A percentile compares a stretch with the other conserved stretches of the same genome.
Evolutionary conservation across 2,797 vertebrate species (phyloP).

Genomic region (Benthosema pterotum): DNA sequence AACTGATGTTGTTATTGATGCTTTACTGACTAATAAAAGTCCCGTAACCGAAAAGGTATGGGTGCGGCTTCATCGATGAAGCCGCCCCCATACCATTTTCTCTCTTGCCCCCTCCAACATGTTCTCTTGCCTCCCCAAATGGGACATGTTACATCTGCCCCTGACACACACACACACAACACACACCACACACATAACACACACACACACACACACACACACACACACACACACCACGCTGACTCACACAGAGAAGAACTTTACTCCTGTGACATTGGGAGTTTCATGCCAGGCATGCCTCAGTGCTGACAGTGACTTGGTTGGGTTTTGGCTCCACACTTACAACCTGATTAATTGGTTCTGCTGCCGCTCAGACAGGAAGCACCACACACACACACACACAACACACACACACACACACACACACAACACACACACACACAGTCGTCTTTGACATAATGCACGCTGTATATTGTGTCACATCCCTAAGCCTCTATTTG

Average conservation of each 20-base stretch:
- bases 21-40: no score
- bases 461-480: no score
- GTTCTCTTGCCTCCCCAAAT: no score
- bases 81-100: no score
- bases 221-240: neutral
- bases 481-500: no score
- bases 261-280: slow-evolving; percentile 51
- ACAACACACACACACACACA: slow-evolving; percentile 19
- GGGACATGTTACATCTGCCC: no score
- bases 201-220: slow-evolving; percentile 4
- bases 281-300: slow-evolving; percentile 40
- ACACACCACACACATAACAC: slow-evolving; percentile 11
- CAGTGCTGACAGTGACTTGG: slow-evolving; percentile 19
- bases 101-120: no score
- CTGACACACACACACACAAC: neutral
- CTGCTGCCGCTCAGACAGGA: slow-evolving; percentile 38
- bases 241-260: slow-evolving; percentile 16
- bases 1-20: no score
- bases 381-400: slow-evolving; percentile 19
- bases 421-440: slow-evolving; percentile 27
- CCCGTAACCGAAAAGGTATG: no score
- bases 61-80: no score
- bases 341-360: slow-evolving; percentile 51
- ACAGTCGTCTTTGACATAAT: no score
- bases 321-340: slow-evolving; percentile 32